Conservation (phyloP, 2,888 invertebrate species). For the Mesoligia furuncula region DNA sequence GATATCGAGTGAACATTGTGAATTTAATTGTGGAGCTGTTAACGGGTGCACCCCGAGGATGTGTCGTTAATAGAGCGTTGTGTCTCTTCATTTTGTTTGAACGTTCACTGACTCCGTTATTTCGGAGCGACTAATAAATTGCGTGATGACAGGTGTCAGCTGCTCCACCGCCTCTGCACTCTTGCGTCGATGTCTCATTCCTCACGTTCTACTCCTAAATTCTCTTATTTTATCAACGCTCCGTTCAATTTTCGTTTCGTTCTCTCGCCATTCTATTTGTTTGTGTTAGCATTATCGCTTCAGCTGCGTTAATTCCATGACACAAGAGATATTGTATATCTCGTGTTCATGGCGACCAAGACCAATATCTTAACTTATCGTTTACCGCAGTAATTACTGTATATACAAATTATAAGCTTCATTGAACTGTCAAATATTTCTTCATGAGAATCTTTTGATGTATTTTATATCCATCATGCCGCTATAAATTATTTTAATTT, state of each 20-base stretch:
- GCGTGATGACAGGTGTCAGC: conserved; percentile 91
- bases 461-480: conserved; percentile 33
- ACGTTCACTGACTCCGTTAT: conserved; percentile 89
- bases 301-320: conserved; percentile 76
- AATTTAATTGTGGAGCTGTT: conserved; percentile 83
- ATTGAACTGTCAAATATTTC: conserved; percentile 45
- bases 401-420: conserved; percentile 35
- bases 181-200: conserved; percentile 90
- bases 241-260: conserved; percentile 89
- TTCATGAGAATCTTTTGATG: conserved; percentile 32
- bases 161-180: conserved; percentile 90
- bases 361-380: conserved; percentile 26
- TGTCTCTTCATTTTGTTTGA: conserved; percentile 89
- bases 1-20: conserved; percentile 74
- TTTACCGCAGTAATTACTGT: conserved; percentile 18
- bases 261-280: conserved; percentile 85
- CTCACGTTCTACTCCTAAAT: conserved; percentile 89
- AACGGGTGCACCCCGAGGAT: conserved; percentile 82
- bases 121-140: conserved; percentile 90
- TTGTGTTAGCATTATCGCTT: conserved; percentile 81
- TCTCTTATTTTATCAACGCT: conserved; percentile 90
- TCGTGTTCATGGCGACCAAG: conserved; percentile 33
- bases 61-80: conserved; percentile 89
- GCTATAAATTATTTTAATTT: conserved; percentile 49
- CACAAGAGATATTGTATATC: conserved; percentile 61